Evolutionary conservation across 2,113 vertebrate genomes (phyloP).

Genomic region (Melozone crissalis): DNA sequence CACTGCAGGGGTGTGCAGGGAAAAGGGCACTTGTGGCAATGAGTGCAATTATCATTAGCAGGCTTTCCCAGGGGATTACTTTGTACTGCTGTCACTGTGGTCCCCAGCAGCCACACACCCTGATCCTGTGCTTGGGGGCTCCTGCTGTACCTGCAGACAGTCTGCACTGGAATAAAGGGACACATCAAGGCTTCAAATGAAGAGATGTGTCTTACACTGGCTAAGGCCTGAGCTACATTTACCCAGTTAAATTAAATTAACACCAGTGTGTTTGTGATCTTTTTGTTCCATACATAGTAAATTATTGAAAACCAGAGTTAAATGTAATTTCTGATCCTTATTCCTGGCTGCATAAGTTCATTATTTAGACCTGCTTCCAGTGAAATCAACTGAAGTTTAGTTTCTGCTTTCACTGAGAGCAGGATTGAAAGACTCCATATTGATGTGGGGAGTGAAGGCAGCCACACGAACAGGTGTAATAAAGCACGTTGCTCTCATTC

Average conservation of each 20-base stretch:
- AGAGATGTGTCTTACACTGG: not conserved
- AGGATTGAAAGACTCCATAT: not conserved
- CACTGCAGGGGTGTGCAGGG: constrained; percentile 85
- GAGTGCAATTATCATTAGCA: not conserved
- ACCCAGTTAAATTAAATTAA: not conserved
- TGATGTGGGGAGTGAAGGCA: not conserved
- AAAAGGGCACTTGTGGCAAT: not conserved
- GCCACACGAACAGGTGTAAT: not conserved
- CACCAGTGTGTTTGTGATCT: not conserved
- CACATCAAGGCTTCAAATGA: not conserved
- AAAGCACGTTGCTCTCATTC: not conserved
- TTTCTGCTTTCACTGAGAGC: not conserved
- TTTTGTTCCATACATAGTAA: not conserved
- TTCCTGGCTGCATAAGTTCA: not conserved
- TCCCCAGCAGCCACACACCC: not conserved
- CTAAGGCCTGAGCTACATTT: not conserved
- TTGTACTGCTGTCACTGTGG: not conserved
- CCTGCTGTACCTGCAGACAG: not conserved
- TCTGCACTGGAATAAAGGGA: not conserved
- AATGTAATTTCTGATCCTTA: not conserved
- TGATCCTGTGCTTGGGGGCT: not conserved
- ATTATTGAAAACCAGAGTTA: not conserved
- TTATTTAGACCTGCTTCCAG: not conserved
- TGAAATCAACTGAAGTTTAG: not conserved
- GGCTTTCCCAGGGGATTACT: not conserved